Base-by-base conservation (phyloP, 2,113 vertebrate species). In the Cisticola juncidis region DNA sequence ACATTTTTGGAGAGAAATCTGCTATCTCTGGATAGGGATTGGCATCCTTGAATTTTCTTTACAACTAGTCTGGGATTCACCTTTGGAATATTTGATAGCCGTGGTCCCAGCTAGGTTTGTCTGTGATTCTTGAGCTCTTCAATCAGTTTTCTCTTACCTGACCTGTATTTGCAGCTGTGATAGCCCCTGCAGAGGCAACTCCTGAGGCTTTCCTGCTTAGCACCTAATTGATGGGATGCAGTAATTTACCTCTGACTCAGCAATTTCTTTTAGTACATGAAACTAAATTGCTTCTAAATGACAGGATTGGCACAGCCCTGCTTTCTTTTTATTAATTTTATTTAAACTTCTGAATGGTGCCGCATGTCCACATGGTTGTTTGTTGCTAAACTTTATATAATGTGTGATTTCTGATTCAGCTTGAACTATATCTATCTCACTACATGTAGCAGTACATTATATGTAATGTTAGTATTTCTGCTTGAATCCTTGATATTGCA, bases 391-490 rank as follows among this genome's bases (percentile, higher is more conserved):
- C 98, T 98, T 98, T 98, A 98, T 98, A 98, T 98, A 98, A 98
- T 90, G 96, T 97, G 97, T 98, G 98, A 97, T 98, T 98, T 98
- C 96, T 96, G 94, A 98, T 98, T 98, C 97, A 97, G 98, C 98
- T 98, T 98, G 98, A 97, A 98, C 89, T 98, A 98, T 98, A 98
- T 98, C 97, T 96, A 98, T 98, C 97, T 98, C 98, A 98, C 98
- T 98, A 98, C 98, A 98, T 98, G 98, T 98, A 98, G 97, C 98
- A 98, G 98, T 98, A 97, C 98, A 98, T 98, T 98, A 98, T 98
- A 98, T 98, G 98, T 98, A 98, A 98, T 95, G 98, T 98, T 98
- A 98, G 98, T 98, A 97, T 98, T 98, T 98, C 98, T 98, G 97
- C 98, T 98, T 98, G 97, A 95, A 97, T 97, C 96, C 98, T 98